Evolutionary conservation across 2,888 invertebrate genomes (phyloP).

Genomic region (Koerneria pararmatus): DNA sequence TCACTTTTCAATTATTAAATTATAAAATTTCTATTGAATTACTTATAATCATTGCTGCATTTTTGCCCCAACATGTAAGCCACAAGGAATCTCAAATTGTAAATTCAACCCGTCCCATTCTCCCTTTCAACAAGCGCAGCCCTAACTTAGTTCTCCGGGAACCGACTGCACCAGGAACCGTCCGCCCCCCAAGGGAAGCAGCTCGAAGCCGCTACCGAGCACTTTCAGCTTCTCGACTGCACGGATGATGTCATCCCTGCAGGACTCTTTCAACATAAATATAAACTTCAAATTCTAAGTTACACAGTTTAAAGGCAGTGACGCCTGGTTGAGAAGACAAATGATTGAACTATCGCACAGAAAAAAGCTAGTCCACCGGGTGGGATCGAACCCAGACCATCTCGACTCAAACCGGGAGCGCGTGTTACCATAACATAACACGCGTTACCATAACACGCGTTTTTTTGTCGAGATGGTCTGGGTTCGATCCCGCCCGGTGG

Average conservation of each 20-base stretch:
- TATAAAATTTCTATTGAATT: background rate
- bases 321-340: too few relatives aligned
- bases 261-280: slow-evolving; percentile 22
- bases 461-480: too few relatives aligned
- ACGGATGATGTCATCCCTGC: slow-evolving; percentile 81
- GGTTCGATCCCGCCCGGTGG: too few relatives aligned
- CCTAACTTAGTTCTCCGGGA: slow-evolving; percentile 81
- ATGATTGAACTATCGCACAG: too few relatives aligned
- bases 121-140: slow-evolving; percentile 2
- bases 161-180: slow-evolving; percentile 88
- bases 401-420: too few relatives aligned
- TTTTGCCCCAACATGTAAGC: background rate
- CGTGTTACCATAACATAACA: too few relatives aligned
- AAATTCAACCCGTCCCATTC: background rate
- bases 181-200: slow-evolving; percentile 75
- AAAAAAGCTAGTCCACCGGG: too few relatives aligned
- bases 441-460: too few relatives aligned
- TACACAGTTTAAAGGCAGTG: too few relatives aligned
- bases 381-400: too few relatives aligned
- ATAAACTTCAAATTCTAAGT: background rate
- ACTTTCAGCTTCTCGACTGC: slow-evolving; percentile 88
- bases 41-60: background rate
- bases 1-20: background rate
- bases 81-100: background rate
- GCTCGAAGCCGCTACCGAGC: slow-evolving; percentile 89